These are phyloP conservation scores for Aplidium turbinatum DNA, from an alignment of 23 tunicate species.

Conservation along the genomic window DNA sequence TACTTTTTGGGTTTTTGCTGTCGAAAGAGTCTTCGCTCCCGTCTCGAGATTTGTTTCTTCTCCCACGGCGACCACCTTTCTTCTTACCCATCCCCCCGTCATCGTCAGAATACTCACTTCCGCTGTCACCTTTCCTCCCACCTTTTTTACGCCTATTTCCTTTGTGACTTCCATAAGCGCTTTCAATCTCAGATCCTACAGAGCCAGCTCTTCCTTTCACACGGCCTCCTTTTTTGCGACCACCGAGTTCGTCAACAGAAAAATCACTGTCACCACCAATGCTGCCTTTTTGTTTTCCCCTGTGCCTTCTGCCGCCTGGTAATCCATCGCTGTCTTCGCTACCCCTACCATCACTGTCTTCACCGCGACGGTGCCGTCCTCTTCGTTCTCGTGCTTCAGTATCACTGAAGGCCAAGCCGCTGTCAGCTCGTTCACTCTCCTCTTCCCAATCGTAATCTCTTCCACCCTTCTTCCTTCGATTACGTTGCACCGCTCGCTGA, in stretches of 20 bases:
- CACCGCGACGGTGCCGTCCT: slow-evolving; percentile 55
- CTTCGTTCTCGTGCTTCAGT: slow-evolving; percentile 77
- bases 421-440: slow-evolving; percentile 70
- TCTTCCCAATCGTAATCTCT: slow-evolving; percentile 49
- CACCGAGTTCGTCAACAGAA: slow-evolving; percentile 29
- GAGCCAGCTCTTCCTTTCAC: slow-evolving; percentile 48
- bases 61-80: slow-evolving; percentile 45
- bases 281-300: slow-evolving; percentile 32
- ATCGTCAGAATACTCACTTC: slow-evolving; percentile 41
- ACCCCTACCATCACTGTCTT: slow-evolving; percentile 49
- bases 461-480: slow-evolving; percentile 48
- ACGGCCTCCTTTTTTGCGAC: slow-evolving; percentile 6
- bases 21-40: slow-evolving; percentile 50
- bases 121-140: slow-evolving; percentile 19
- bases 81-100: slow-evolving; percentile 18
- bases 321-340: slow-evolving; percentile 60
- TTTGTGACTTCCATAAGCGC: slow-evolving; percentile 53
- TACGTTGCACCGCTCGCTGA: slow-evolving; percentile 65
- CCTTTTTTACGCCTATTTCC: slow-evolving; percentile 45
- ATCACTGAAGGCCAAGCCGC: slow-evolving; percentile 87
- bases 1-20: slow-evolving; percentile 29
- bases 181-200: slow-evolving; percentile 52
- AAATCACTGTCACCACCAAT: slow-evolving; percentile 56
- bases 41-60: slow-evolving; percentile 27
- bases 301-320: slow-evolving; percentile 38